Conservation (phyloP, 2,113 vertebrate species). For the Nothobranchius furzeri region DNA sequence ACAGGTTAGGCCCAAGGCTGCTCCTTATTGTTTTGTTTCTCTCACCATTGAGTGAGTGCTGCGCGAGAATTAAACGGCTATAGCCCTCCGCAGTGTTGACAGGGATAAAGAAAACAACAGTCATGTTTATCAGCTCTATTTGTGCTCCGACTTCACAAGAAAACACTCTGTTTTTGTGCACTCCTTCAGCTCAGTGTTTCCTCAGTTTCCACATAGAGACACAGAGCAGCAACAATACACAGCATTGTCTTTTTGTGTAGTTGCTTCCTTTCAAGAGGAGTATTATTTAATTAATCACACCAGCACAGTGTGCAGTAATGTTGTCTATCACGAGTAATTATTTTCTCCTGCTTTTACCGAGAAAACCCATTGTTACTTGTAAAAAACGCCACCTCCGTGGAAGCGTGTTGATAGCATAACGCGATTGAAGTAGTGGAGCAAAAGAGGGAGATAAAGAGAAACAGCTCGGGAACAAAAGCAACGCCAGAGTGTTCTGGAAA, state of each 20-base stretch:
- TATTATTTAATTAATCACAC: conserved; percentile 66
- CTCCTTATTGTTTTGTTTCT: conserved; percentile 73
- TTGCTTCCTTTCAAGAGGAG: conserved; percentile 48
- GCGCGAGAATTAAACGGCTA: conserved; percentile 70
- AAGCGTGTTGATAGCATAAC: conserved; percentile 58
- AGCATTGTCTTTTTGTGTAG: conserved; percentile 45
- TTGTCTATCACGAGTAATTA: conserved; percentile 65
- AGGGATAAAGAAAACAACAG: conserved; percentile 59
- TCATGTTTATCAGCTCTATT: conserved; percentile 66
- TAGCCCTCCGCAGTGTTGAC: conserved; percentile 64
- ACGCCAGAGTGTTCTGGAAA: conserved; percentile 57
- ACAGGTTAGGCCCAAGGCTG: conserved; percentile 73
- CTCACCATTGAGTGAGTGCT: conserved; percentile 66
- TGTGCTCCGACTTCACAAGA: conserved; percentile 67
- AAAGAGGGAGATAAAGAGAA: conserved; percentile 61
- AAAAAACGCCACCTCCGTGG: conserved; percentile 44
- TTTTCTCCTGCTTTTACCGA: conserved; percentile 60
- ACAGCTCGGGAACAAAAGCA: conserved; percentile 58
- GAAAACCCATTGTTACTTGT: conserved; percentile 54
- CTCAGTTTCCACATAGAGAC: conserved; percentile 38
- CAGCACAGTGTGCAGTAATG: conserved; percentile 47
- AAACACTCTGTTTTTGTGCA: conserved; percentile 27
- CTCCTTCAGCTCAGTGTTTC: conserved; percentile 47
- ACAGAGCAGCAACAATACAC: conserved; percentile 33
- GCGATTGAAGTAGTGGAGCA: conserved; percentile 60